These are phyloP conservation scores for Buceros bicornis DNA, from an alignment of 2,797 vertebrate genomes.

Conservation along the genomic window DNA sequence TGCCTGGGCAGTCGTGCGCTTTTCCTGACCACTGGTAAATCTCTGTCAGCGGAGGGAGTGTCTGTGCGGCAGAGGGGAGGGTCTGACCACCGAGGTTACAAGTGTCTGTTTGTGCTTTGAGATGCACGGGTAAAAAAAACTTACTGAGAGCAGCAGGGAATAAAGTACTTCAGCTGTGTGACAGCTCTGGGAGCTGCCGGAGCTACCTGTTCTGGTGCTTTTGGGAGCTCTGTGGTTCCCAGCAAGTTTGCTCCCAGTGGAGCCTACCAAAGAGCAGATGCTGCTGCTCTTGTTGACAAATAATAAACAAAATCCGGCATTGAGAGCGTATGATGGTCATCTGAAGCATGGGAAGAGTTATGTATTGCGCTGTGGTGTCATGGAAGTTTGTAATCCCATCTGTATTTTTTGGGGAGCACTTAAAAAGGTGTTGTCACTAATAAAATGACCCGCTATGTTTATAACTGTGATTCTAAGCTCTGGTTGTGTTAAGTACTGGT, in stretches of 20 bases:
- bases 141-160: neutral
- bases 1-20: neutral
- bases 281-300: constrained; percentile 41
- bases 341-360: neutral
- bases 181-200: constrained; percentile 13
- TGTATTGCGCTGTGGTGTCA: neutral
- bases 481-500: neutral
- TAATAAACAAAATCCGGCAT: constrained; percentile 4
- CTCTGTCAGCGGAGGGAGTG: rapidly evolving
- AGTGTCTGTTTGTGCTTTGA: neutral
- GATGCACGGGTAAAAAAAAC: neutral
- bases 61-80: neutral
- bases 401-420: neutral
- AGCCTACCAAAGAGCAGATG: constrained; percentile 13
- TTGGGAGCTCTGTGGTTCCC: neutral
- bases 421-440: neutral
- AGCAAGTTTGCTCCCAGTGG: neutral
- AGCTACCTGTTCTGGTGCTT: neutral
- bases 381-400: neutral
- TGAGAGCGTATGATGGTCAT: neutral
- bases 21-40: neutral
- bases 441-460: neutral
- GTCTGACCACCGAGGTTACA: neutral
- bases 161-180: neutral
- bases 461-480: neutral